phyloP scores from a whole-genome alignment of 2,888 invertebrate genomes.

The Pharmacophagus antenor region DNA sequence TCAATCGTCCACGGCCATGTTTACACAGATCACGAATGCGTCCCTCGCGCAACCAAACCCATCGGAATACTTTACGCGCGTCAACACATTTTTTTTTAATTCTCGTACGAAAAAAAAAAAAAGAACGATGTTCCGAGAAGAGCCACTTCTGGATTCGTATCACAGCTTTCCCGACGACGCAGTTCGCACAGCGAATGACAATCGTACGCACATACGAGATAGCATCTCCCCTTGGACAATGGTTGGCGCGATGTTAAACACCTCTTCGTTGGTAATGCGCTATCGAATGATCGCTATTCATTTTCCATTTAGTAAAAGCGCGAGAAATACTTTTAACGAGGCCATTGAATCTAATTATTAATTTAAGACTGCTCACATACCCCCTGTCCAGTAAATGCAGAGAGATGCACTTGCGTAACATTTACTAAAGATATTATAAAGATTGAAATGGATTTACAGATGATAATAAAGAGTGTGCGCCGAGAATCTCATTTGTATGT shows the following conservation, averaged over 20 bases:
- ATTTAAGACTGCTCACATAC: too few relatives aligned
- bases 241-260: constrained; percentile 38
- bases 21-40: constrained; percentile 41
- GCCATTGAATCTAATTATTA: neutral
- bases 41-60: constrained; percentile 38
- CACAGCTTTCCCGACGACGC: constrained; percentile 42
- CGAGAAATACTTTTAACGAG: neutral
- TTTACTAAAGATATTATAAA: too few relatives aligned
- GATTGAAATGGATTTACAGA: too few relatives aligned
- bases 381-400: too few relatives aligned
- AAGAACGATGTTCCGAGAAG: constrained; percentile 44
- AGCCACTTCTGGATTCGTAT: constrained; percentile 63
- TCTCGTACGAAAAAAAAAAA: constrained; percentile 37
- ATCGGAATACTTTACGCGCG: constrained; percentile 55
- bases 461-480: too few relatives aligned
- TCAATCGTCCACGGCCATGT: constrained; percentile 20
- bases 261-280: constrained; percentile 31
- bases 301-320: constrained; percentile 8
- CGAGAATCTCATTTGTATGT: too few relatives aligned
- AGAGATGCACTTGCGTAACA: too few relatives aligned
- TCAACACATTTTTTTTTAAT: constrained; percentile 53
- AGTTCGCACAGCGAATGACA: constrained; percentile 49
- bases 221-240: constrained; percentile 42
- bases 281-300: constrained; percentile 11
- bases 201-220: constrained; percentile 41